Conservation (phyloP, 1,140 invertebrate genomes). For the Cotesia chilonis region DNA sequence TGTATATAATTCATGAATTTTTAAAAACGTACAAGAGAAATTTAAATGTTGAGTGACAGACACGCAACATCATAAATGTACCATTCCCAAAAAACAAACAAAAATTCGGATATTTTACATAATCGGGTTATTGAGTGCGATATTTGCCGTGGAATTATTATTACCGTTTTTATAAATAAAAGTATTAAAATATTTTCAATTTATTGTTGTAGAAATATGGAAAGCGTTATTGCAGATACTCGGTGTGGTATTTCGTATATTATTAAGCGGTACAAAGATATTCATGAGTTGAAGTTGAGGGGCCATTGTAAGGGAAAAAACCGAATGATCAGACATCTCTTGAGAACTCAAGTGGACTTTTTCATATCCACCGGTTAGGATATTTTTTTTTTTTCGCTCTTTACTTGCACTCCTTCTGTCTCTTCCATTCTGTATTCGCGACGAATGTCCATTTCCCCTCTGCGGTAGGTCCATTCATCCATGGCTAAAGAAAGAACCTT, state of each 20-base stretch:
- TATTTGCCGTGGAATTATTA: neutral
- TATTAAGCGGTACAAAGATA: conserved; percentile 44
- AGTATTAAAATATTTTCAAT: conserved; percentile 4
- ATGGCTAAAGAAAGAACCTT: conserved; percentile 47
- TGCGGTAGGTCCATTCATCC: conserved; percentile 49
- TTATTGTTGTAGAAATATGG: conserved; percentile 37
- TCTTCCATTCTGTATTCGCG: conserved; percentile 25
- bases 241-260: too few relatives aligned
- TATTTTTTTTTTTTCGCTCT: conserved; percentile 35
- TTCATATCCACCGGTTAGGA: conserved; percentile 25
- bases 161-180: neutral
- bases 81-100: too few relatives aligned
- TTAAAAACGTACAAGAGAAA: conserved; percentile 3
- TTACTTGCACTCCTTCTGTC: conserved; percentile 26
- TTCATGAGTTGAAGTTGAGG: conserved; percentile 47
- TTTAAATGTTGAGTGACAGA: conserved; percentile 56
- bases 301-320: conserved; percentile 23
- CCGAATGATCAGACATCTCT: conserved; percentile 45
- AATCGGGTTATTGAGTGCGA: conserved; percentile 1
- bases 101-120: neutral
- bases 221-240: conserved; percentile 30
- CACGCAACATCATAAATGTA: conserved; percentile 47
- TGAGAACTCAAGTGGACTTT: conserved; percentile 53
- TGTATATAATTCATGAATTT: neutral
- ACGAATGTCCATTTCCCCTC: conserved; percentile 47